Percentiles rank a stretch among this genome's conserved stretches.
phyloP scores from a whole-genome alignment of 1,140 invertebrate species.

The Galleria mellonella region DNA sequence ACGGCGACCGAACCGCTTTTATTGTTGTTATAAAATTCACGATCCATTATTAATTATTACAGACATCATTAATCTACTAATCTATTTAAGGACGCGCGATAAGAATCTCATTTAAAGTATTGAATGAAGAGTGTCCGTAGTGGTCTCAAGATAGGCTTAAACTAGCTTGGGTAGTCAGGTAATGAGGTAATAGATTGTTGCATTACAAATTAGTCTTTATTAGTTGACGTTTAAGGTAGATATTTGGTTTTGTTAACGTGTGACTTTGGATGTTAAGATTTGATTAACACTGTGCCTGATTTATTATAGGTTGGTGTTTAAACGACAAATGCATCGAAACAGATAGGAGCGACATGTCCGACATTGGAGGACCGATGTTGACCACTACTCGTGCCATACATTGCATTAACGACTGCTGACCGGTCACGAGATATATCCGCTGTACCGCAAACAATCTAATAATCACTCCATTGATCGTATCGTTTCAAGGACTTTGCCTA shows the following conservation, averaged over 20 bases:
- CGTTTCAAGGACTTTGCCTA: too few species aligned
- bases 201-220: constrained; percentile 19
- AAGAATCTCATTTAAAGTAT: constrained; percentile 73
- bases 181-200: constrained; percentile 1
- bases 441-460: constrained; percentile 3
- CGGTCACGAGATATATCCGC: constrained; percentile 31
- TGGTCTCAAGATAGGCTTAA: constrained; percentile 70
- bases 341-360: constrained; percentile 71
- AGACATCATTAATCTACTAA: constrained; percentile 74
- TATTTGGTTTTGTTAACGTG: constrained; percentile 3
- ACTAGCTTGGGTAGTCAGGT: constrained; percentile 27
- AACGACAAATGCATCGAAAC: constrained; percentile 73
- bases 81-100: constrained; percentile 70
- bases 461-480: too few species aligned
- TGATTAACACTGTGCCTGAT: constrained; percentile 41
- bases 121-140: constrained; percentile 72
- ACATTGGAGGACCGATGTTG: constrained; percentile 69
- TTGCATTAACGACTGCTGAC: constrained; percentile 24
- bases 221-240: constrained; percentile 1
- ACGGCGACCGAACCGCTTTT: constrained; percentile 59
- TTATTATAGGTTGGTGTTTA: constrained; percentile 74
- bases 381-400: constrained; percentile 41
- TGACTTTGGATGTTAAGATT: constrained; percentile 19
- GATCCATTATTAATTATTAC: constrained; percentile 74
- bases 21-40: constrained; percentile 72